These are phyloP conservation scores for Electrophaes corylata DNA, from an alignment of 2,888 invertebrate genomes.

Conservation along the genomic window DNA sequence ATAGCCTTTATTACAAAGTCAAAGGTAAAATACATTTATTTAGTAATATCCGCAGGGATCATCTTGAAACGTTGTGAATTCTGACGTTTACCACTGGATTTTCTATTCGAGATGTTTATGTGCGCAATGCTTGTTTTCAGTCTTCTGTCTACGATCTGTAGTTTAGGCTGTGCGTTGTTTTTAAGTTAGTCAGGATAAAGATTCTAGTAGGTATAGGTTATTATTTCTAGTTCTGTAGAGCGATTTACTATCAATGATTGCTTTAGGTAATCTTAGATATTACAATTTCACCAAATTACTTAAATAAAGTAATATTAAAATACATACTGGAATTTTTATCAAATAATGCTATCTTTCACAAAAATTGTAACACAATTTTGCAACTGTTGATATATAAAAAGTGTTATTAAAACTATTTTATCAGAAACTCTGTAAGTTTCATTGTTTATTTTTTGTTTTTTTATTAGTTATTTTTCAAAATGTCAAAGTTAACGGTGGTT, in stretches of 20 bases:
- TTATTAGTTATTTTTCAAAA: constrained; percentile 31
- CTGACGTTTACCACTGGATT: too few species aligned
- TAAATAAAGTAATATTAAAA: constrained; percentile 8
- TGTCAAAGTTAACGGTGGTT: constrained; percentile 30
- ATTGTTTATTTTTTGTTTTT: constrained; percentile 18
- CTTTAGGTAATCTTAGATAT: constrained; percentile 1
- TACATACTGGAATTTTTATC: constrained; percentile 1
- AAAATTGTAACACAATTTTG: constrained; percentile 24
- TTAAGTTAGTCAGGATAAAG: too few species aligned
- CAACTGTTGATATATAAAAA: constrained; percentile 33
- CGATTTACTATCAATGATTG: not conserved
- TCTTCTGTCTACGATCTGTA: too few species aligned
- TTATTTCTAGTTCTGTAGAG: not conserved
- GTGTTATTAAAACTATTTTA: constrained; percentile 30
- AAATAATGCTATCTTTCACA: constrained; percentile 4
- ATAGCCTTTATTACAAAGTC: too few species aligned
- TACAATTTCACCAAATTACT: constrained; percentile 7
- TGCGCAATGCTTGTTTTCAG: too few species aligned
- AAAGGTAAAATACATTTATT: too few species aligned
- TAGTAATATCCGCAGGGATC: too few species aligned
- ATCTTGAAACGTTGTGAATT: too few species aligned
- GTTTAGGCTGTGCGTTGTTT: too few species aligned
- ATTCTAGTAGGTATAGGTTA: too few species aligned
- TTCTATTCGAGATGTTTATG: too few species aligned
- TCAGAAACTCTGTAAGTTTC: constrained; percentile 26